A percentile compares a stretch with the other conserved stretches of the same genome.
These are phyloP conservation scores for Tinea pellionella DNA, from an alignment of 2,888 invertebrate genomes.

Conservation along the genomic window DNA sequence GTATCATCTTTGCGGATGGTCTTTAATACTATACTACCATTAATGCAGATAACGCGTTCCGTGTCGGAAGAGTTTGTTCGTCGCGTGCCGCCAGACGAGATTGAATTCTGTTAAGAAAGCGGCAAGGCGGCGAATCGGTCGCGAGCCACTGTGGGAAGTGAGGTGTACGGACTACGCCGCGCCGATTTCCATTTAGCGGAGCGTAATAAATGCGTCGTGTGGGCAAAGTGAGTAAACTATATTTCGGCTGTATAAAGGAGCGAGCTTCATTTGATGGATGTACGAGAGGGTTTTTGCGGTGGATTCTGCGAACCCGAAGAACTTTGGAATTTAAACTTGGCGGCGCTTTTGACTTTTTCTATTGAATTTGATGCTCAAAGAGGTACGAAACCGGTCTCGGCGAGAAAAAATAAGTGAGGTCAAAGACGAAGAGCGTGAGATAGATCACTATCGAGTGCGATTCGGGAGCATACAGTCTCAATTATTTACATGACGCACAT, in stretches of 20 bases:
- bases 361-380: constrained; percentile 10
- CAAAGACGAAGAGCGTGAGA: constrained; percentile 15
- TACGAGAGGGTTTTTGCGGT: constrained; percentile 48
- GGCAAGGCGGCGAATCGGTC: not conserved
- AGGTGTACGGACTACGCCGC: constrained; percentile 12
- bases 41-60: constrained; percentile 46
- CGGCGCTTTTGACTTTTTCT: constrained; percentile 7
- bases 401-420: constrained; percentile 15
- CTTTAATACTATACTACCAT: constrained; percentile 43
- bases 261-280: constrained; percentile 52
- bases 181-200: constrained; percentile 46
- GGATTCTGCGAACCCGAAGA: constrained; percentile 29
- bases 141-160: not conserved
- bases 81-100: not conserved
- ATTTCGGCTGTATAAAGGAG: constrained; percentile 54
- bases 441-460: constrained; percentile 5
- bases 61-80: constrained; percentile 26
- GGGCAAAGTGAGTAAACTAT: constrained; percentile 35
- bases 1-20: constrained; percentile 45
- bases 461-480: not conserved
- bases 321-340: constrained; percentile 16
- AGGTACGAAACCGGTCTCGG: not conserved
- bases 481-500: not conserved
- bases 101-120: not conserved
- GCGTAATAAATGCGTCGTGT: constrained; percentile 29